Evolutionary conservation across 2,888 invertebrate genomes (phyloP).

Genomic region (Koerneria pararmatus): DNA sequence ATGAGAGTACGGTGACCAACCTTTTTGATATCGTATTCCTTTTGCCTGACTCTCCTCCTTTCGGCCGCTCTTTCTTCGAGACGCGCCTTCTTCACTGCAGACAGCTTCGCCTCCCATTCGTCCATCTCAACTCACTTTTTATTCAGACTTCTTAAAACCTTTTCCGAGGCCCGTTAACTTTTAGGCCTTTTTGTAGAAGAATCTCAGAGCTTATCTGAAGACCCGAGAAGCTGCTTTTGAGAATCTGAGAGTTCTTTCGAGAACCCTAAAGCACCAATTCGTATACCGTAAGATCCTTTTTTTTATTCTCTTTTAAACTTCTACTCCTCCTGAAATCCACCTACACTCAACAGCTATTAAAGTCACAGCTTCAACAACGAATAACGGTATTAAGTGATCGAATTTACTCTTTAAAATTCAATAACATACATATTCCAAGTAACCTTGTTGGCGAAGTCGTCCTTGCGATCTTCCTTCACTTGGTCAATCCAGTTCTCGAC

Average conservation of each 20-base stretch:
- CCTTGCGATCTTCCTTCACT: constrained; percentile 39
- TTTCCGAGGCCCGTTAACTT: too few species aligned
- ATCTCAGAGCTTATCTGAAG: too few species aligned
- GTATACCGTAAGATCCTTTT: too few species aligned
- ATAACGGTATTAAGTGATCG: too few species aligned
- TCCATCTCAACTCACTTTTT: constrained; percentile 17
- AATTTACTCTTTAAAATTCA: too few species aligned
- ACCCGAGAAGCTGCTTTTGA: too few species aligned
- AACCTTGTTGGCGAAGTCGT: constrained; percentile 42
- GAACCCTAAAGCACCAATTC: too few species aligned
- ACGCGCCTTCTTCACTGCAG: constrained; percentile 36
- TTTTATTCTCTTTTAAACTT: not conserved
- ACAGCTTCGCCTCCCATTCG: constrained; percentile 36
- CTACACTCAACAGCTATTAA: not conserved
- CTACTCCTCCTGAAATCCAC: not conserved
- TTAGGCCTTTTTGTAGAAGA: too few species aligned
- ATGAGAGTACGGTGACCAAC: constrained; percentile 8
- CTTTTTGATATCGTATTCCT: constrained; percentile 25
- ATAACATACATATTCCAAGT: too few species aligned
- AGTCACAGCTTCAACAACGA: too few species aligned
- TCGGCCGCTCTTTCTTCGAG: constrained; percentile 37
- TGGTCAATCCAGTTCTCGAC: constrained; percentile 42
- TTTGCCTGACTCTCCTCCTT: constrained; percentile 35
- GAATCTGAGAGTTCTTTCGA: too few species aligned
- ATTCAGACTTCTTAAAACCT: not conserved